Evolutionary conservation across 2,888 invertebrate genomes (phyloP), one percentile per base, ranked within the genome.

Genomic region (Sminthurides aquaticus): DNA sequence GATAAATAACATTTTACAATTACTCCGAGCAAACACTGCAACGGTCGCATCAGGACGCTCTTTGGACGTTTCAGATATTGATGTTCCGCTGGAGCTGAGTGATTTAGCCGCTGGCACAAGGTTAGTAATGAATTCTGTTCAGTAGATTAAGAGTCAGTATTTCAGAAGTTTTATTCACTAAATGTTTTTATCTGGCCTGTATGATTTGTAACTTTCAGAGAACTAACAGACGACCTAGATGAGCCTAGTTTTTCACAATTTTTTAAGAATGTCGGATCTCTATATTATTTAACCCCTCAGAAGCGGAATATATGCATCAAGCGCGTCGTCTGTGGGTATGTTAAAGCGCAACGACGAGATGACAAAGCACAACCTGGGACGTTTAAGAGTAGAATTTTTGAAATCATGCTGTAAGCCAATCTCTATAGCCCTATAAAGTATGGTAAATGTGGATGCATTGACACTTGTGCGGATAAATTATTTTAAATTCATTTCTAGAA

Each of bases 1-100:
- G 2, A 74, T 74, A 8, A 74, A 74, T 59, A 74, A 74, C 49
- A 74, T 74, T 54, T 62, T 74, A 3, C 74, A 74, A 68, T 60
- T 74, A 5, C 58, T 74, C 2, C 65, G 73, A 58, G 67, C 71
- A 0, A 74, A 74, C 61, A 49, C 55, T 22, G 49, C 58, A 27
- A 61, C 56, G 34, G 48, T 64, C 60, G 11, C 20, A 5, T 58
- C 67, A 18, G 65, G 65, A 5, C 28, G 67, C n/a, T 67, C 67
- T 11, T 24, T 67, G 15, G 62, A 68, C 62, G 60, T 67, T 2
- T 61, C 56, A n/a, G 69, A 70, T 34, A 59, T 70, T 8, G 64
- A 70, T 25, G 28, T 68, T 0, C 70, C 70, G n/a, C 34, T 70
- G 29, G 65, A 69, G 3, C 34, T 69, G 24, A 66, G 64, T 55